A percentile compares a stretch with the other conserved stretches of the same genome.
Conservation (phyloP, 2,888 invertebrate species). For the Pterobdella sp. region DNA sequence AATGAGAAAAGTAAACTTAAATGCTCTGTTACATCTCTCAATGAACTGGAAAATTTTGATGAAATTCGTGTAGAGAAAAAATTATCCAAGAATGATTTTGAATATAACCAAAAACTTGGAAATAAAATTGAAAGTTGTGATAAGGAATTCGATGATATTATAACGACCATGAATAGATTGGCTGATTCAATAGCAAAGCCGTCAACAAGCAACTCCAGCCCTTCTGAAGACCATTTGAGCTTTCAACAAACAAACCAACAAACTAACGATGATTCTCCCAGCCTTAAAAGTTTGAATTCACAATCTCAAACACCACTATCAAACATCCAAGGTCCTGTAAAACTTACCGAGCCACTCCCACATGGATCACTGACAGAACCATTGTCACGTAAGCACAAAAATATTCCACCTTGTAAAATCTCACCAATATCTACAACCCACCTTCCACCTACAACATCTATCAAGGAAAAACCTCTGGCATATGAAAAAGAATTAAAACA, state of each 20-base stretch:
- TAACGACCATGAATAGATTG: not conserved
- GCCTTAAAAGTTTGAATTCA: too few relatives aligned
- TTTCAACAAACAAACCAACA: not conserved
- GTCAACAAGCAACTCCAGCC: not conserved
- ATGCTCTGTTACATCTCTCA: not conserved
- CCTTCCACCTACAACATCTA: not conserved
- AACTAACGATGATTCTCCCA: too few relatives aligned
- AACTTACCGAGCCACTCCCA: not conserved
- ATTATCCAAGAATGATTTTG: not conserved
- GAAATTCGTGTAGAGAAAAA: not conserved
- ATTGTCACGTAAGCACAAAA: not conserved
- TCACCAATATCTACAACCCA: not conserved
- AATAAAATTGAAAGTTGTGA: not conserved
- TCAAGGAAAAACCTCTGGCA: not conserved
- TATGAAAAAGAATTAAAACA: not conserved
- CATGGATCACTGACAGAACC: not conserved
- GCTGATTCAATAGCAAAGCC: not conserved
- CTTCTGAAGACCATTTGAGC: not conserved
- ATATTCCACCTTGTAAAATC: not conserved
- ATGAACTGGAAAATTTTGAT: conserved; percentile 1
- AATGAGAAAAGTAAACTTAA: not conserved
- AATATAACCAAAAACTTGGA: not conserved
- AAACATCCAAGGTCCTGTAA: too few relatives aligned
- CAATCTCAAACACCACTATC: too few relatives aligned
- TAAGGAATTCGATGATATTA: not conserved